Base-by-base conservation (phyloP, 2,797 vertebrate species). In the Neostethus bicornis region DNA sequence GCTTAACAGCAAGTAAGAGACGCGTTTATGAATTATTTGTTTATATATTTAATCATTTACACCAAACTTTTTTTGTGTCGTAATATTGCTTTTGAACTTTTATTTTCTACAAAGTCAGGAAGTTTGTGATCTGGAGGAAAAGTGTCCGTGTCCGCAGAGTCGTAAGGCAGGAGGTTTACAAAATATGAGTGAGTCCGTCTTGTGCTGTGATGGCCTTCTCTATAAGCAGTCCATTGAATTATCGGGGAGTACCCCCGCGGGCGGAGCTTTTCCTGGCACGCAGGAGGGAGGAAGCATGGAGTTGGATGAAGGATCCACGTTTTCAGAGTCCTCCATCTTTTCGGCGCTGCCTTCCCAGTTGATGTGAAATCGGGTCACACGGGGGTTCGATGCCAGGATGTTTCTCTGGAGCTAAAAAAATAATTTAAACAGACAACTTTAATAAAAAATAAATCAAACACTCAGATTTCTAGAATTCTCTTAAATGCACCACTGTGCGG, bases 171-270 rank as follows among this genome's bases (percentile, higher is more conserved):
- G n/a, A n/a, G n/a, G n/a, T n/a, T n/a, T n/a, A n/a, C n/a, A 42
- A 67, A 67, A 49, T 51, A 54, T 63, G 53, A n/a, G n/a, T n/a
- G n/a, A n/a, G n/a, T n/a, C n/a, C n/a, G 37, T 65, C 34, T 81
- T 21, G 21, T 76, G 66, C 43, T 63, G 29, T 41, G 17, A 70
- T 16, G 24, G 25, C 42, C 5, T 9, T 57, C 43, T 86, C 73
- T 93, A 96, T 84, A 96, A 89, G 81, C 92, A 96, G 86, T 97
- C 95, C 95, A 97, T 96, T 13, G 95, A 96, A 80, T 96, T 97
- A 62, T 97, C 95, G 3, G 94, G 94, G 45, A 95, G 85, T 37
- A 94, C 70, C 21, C 91, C 88, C 10, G 94, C 77, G 14, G 92
- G 89, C 13, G 89, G 90, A 25, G 87, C 86, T 81, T 96, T 97